A percentile compares a stretch with the other conserved stretches of the same genome.
Conservation (phyloP, 1,140 invertebrate genomes). For the Condylostylus longicornis region DNA sequence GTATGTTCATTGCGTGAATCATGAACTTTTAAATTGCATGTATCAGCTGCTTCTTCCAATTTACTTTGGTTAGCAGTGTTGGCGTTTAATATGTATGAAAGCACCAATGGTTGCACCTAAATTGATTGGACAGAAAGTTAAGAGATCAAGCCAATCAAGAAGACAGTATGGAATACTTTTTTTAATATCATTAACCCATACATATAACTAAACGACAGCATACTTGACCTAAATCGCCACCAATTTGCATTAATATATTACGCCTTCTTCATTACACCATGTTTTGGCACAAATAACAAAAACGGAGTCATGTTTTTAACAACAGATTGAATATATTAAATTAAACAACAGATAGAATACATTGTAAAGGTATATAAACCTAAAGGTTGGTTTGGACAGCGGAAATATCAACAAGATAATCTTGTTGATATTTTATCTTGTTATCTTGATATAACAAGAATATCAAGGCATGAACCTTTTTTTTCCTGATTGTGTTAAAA, state of each 20-base stretch:
- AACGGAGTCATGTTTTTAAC: constrained; percentile 75
- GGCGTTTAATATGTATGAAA: constrained; percentile 93
- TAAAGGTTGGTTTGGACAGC: too few relatives aligned
- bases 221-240: constrained; percentile 81
- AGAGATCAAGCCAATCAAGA: constrained; percentile 83
- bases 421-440: too few relatives aligned
- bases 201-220: constrained; percentile 79
- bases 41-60: constrained; percentile 79
- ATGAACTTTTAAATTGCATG: constrained; percentile 85
- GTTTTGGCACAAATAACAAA: constrained; percentile 93
- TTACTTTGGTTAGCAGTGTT: constrained; percentile 79
- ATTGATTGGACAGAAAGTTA: constrained; percentile 98
- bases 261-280: constrained; percentile 98
- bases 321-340: constrained; percentile 85
- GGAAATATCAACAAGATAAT: too few relatives aligned
- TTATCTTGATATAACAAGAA: too few relatives aligned
- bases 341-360: too few relatives aligned
- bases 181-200: constrained; percentile 85
- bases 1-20: constrained; percentile 91
- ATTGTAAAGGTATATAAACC: too few relatives aligned
- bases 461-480: too few relatives aligned
- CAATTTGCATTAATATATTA: constrained; percentile 96
- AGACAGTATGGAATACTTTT: constrained; percentile 83
- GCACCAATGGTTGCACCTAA: constrained; percentile 94
- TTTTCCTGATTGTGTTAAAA: too few relatives aligned